These are phyloP conservation scores for Drosophila sproati DNA, from an alignment of 1,140 invertebrate genomes.

Conservation along the genomic window DNA sequence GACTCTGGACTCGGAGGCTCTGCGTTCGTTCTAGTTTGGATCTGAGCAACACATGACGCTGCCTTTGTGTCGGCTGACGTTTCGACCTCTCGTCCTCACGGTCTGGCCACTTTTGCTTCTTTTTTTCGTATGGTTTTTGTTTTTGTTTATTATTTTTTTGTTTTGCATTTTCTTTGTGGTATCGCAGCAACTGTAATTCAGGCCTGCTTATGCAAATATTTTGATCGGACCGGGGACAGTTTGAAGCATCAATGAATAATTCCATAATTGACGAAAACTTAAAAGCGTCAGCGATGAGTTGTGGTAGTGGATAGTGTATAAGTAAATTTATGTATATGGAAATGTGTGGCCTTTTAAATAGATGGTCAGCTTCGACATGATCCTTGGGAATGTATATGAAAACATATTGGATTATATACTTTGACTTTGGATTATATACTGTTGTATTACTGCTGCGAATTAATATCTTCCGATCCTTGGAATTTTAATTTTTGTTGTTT, in stretches of 20 bases:
- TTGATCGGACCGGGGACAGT: constrained; percentile 58
- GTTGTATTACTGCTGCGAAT: no score
- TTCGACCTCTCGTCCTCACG: constrained; percentile 6
- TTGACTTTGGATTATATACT: no score
- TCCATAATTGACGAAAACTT: constrained; percentile 32
- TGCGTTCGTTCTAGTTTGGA: constrained; percentile 7
- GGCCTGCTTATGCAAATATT: constrained; percentile 77
- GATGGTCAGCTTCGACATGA: not conserved
- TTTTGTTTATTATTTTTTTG: not conserved
- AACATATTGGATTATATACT: no score
- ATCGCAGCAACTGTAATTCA: constrained; percentile 67
- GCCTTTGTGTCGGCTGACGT: constrained; percentile 27
- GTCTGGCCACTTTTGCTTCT: constrained; percentile 18
- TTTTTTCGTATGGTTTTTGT: not conserved
- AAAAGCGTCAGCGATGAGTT: constrained; percentile 23
- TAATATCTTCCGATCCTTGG: no score
- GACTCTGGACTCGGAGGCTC: constrained; percentile 9
- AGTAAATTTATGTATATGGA: not conserved
- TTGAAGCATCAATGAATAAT: constrained; percentile 37
- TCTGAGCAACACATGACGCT: constrained; percentile 68
- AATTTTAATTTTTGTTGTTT: no score
- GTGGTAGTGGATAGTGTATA: not conserved
- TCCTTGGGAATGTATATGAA: not conserved
- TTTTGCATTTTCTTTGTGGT: constrained; percentile 2
- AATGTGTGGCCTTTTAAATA: no score